Evolutionary conservation across 2,888 invertebrate genomes (phyloP).

Genomic region (Calameuta filiformis): DNA sequence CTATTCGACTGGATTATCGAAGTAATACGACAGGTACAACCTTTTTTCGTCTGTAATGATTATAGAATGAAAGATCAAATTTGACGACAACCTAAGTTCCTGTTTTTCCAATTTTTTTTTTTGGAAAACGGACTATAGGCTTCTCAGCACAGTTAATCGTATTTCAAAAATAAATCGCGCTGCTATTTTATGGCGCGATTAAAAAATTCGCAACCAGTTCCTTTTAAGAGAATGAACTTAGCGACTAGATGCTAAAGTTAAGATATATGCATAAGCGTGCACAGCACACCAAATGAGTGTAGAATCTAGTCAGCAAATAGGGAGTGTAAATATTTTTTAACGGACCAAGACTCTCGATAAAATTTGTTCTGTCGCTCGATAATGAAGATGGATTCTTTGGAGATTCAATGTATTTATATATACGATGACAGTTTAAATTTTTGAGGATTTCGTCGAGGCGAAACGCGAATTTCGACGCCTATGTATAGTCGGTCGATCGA

Average conservation of each 20-base stretch:
- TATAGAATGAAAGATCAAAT: background rate
- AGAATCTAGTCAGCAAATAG: conserved; percentile 49
- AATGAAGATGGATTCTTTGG: background rate
- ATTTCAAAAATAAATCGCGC: background rate
- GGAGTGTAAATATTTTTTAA: conserved; percentile 27
- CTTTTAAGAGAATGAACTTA: conserved; percentile 3
- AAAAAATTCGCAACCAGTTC: background rate
- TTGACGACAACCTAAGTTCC: background rate
- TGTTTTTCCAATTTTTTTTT: background rate
- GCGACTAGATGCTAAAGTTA: conserved; percentile 4
- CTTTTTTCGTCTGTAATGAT: background rate
- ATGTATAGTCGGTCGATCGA: background rate
- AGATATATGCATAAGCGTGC: background rate
- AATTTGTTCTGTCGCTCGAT: background rate
- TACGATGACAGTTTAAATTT: background rate
- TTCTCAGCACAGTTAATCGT: background rate
- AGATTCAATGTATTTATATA: background rate
- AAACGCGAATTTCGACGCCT: background rate
- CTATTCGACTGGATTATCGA: background rate
- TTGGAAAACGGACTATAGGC: background rate
- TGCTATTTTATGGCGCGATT: background rate
- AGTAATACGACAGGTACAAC: background rate
- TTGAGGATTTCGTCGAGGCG: background rate
- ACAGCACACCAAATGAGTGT: conserved; percentile 38
- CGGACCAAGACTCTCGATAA: conserved; percentile 15